A percentile compares a stretch with the other conserved stretches of the same genome.
phyloP scores from a whole-genome alignment of 2,113 vertebrate species.

The Numida meleagris region DNA sequence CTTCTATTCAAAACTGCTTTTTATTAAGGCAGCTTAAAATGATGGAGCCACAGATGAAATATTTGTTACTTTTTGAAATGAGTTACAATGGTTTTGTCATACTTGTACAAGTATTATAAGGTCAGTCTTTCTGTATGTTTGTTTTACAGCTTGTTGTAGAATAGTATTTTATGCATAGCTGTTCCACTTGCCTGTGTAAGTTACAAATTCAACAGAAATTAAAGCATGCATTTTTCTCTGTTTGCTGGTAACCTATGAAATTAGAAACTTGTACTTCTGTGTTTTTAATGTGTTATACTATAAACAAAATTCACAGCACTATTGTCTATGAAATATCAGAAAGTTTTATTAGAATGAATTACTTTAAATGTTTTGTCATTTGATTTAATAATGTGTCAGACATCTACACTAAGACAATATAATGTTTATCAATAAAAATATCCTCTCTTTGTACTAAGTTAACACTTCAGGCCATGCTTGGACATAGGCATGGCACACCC shows the following conservation, averaged over 20 bases:
- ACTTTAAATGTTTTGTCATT: slow-evolving; percentile 68
- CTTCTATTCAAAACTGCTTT: slow-evolving; percentile 19
- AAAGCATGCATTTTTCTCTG: slow-evolving; percentile 67
- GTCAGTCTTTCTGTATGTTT: slow-evolving; percentile 59
- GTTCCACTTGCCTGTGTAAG: slow-evolving; percentile 54
- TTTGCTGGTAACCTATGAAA: slow-evolving; percentile 63
- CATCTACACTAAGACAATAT: slow-evolving; percentile 52
- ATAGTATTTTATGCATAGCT: slow-evolving; percentile 38
- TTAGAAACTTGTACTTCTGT: slow-evolving; percentile 61
- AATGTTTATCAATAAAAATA: slow-evolving; percentile 54
- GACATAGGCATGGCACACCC: not conserved
- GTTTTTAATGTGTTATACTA: slow-evolving; percentile 66
- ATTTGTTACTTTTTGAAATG: slow-evolving; percentile 57
- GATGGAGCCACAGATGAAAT: slow-evolving; percentile 54
- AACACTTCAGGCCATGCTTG: slow-evolving; percentile 25
- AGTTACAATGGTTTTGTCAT: slow-evolving; percentile 54
- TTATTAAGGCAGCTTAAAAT: slow-evolving; percentile 9
- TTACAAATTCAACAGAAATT: slow-evolving; percentile 51
- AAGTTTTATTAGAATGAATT: slow-evolving; percentile 58
- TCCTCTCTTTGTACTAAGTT: slow-evolving; percentile 55
- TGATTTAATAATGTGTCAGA: slow-evolving; percentile 59
- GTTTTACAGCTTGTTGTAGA: slow-evolving; percentile 58
- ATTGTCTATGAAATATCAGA: slow-evolving; percentile 69
- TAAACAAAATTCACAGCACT: slow-evolving; percentile 59
- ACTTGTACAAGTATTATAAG: slow-evolving; percentile 48